Evolutionary conservation across 2,888 invertebrate genomes (phyloP).

Genomic region (Calameuta filiformis): DNA sequence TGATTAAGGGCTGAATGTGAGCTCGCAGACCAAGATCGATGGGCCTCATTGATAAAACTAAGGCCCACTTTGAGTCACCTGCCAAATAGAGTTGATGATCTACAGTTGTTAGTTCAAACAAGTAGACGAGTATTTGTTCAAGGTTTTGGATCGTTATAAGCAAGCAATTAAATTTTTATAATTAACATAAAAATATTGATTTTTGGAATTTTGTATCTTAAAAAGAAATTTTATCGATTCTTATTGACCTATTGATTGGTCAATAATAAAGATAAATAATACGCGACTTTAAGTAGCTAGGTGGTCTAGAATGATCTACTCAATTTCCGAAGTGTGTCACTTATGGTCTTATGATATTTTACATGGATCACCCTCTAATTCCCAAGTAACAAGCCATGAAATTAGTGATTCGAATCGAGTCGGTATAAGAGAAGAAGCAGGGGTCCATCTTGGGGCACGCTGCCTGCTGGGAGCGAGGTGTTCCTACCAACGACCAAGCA

Average conservation of each 20-base stretch:
- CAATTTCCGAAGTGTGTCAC: not conserved
- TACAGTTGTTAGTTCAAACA: not conserved
- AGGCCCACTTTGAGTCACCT: constrained; percentile 16
- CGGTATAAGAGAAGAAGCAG: constrained; percentile 27
- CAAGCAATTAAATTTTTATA: no score
- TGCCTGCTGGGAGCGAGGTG: constrained; percentile 34
- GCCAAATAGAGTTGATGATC: not conserved
- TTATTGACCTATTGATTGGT: not conserved
- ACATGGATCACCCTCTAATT: not conserved
- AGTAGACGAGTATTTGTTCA: not conserved
- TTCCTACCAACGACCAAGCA: constrained; percentile 26
- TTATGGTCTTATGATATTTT: not conserved
- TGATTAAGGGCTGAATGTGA: constrained; percentile 34
- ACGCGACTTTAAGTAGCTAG: not conserved
- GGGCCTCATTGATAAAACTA: constrained; percentile 22
- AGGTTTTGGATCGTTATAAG: no score
- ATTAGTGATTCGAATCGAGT: constrained; percentile 32
- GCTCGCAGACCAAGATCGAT: constrained; percentile 17
- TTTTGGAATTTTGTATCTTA: no score
- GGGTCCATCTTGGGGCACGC: constrained; percentile 25
- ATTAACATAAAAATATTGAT: no score
- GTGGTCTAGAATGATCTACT: not conserved
- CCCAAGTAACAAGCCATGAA: constrained; percentile 25
- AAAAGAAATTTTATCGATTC: not conserved
- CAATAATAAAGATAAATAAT: not conserved